Evolutionary conservation across 2,113 vertebrate species (phyloP).

Genomic region (Sturnira hondurensis): DNA sequence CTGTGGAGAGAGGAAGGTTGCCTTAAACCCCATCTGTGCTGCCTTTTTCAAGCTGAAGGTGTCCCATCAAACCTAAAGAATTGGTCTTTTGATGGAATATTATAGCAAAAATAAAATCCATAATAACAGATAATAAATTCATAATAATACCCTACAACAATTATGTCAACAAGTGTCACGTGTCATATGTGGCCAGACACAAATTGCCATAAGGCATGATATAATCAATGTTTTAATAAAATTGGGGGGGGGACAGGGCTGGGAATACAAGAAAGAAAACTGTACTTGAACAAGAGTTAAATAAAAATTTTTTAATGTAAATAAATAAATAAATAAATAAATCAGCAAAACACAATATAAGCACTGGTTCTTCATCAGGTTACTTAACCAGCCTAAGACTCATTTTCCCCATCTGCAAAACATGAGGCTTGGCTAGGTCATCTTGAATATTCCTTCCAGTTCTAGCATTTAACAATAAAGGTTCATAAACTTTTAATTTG

Average conservation of each 20-base stretch:
- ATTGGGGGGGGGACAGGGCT: too few species aligned
- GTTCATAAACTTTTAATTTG: not conserved
- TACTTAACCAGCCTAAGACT: not conserved
- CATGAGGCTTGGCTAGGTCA: not conserved
- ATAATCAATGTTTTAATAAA: not conserved
- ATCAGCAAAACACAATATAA: not conserved
- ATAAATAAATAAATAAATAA: too few species aligned
- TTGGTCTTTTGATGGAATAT: not conserved
- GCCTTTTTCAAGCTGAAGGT: not conserved
- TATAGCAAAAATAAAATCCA: not conserved
- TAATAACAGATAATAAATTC: not conserved
- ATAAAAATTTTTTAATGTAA: too few species aligned
- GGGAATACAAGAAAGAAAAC: too few species aligned
- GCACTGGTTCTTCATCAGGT: not conserved
- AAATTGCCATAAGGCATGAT: accelerated
- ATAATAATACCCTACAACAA: not conserved
- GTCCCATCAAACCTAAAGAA: not conserved
- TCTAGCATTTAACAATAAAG: not conserved
- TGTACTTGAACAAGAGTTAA: too few species aligned
- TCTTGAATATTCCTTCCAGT: not conserved
- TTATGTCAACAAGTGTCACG: not conserved
- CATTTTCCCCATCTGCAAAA: not conserved
- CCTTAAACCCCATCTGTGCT: not conserved
- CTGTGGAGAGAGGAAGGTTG: not conserved
- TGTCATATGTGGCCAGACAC: not conserved